Percentiles rank a stretch among this genome's conserved stretches.
These are phyloP conservation scores for Sebastes umbrosus DNA, from an alignment of 2,797 vertebrate species.

Conservation along the genomic window DNA sequence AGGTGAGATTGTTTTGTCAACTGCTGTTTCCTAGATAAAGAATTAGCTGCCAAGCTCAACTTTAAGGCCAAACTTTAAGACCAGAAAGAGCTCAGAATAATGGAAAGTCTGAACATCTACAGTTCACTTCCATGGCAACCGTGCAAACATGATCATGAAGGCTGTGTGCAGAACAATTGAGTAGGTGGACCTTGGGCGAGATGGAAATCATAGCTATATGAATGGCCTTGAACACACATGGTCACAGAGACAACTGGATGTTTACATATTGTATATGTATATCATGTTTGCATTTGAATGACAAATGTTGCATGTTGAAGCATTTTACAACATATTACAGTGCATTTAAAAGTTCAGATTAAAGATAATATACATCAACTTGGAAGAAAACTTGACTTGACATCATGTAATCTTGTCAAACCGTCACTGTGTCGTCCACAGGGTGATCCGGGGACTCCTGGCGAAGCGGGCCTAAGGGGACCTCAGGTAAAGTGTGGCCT, in stretches of 20 bases:
- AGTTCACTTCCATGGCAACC: neutral
- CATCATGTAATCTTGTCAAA: neutral
- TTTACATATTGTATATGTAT: neutral
- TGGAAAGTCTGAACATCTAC: neutral
- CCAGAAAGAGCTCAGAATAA: neutral
- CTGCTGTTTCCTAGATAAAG: too few relatives aligned
- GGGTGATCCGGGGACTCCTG: slow-evolving; percentile 76
- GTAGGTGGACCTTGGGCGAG: neutral
- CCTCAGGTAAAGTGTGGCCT: slow-evolving; percentile 63
- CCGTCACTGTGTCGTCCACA: slow-evolving; percentile 41
- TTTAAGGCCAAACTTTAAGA: neutral
- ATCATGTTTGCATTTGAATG: neutral
- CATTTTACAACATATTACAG: neutral
- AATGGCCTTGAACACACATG: neutral
- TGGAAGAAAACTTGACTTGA: neutral
- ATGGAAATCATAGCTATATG: neutral
- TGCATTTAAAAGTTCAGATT: neutral
- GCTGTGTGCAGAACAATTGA: neutral
- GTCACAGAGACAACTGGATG: neutral
- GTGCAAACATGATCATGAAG: neutral
- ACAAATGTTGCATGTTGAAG: neutral
- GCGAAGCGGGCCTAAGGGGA: slow-evolving; percentile 68
- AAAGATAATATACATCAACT: neutral
- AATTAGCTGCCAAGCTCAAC: neutral
- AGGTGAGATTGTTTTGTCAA: too few relatives aligned